A percentile compares a stretch with the other conserved stretches of the same genome.
Conservation (phyloP, 2,888 invertebrate species). For the Tromatobia lineatoria region DNA sequence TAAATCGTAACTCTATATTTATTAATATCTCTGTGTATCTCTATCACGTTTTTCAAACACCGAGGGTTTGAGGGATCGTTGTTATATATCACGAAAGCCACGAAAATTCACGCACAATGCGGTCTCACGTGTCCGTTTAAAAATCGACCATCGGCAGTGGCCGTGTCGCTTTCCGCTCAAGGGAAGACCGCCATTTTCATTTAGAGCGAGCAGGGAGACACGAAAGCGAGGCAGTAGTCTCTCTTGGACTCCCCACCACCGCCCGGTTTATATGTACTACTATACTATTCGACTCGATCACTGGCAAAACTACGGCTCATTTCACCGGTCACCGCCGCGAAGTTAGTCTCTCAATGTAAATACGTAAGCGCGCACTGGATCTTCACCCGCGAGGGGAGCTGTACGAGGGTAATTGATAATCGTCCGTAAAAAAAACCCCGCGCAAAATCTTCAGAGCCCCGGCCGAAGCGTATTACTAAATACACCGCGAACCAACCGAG, state of each 20-base stretch:
- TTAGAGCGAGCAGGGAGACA: slow-evolving; percentile 74
- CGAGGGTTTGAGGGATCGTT: slow-evolving; percentile 32
- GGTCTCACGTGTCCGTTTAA: slow-evolving; percentile 75
- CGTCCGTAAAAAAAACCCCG: slow-evolving; percentile 46
- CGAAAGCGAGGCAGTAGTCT: slow-evolving; percentile 60
- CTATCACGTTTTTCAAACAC: slow-evolving; percentile 34
- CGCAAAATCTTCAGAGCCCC: slow-evolving; percentile 34
- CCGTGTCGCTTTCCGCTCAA: slow-evolving; percentile 78
- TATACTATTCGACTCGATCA: slow-evolving; percentile 40
- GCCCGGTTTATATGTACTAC: slow-evolving; percentile 39
- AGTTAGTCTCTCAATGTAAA: slow-evolving; percentile 48
- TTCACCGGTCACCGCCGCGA: slow-evolving; percentile 52
- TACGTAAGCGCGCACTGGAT: slow-evolving; percentile 26
- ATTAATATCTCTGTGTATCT: slow-evolving; percentile 43
- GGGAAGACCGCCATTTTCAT: slow-evolving; percentile 84
- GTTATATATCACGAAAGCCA: slow-evolving; percentile 24
- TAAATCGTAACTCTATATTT: slow-evolving; percentile 20
- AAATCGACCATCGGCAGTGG: slow-evolving; percentile 75
- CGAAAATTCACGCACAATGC: slow-evolving; percentile 51
- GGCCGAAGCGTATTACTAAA: slow-evolving; percentile 46
- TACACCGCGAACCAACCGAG: slow-evolving; percentile 62
- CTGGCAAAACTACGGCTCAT: slow-evolving; percentile 53
- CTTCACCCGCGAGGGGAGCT: slow-evolving; percentile 48
- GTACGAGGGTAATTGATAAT: too few relatives aligned
- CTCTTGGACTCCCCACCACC: slow-evolving; percentile 45